Conservation (phyloP, 2,113 vertebrate genomes). For the Atlantisia rogersi region DNA sequence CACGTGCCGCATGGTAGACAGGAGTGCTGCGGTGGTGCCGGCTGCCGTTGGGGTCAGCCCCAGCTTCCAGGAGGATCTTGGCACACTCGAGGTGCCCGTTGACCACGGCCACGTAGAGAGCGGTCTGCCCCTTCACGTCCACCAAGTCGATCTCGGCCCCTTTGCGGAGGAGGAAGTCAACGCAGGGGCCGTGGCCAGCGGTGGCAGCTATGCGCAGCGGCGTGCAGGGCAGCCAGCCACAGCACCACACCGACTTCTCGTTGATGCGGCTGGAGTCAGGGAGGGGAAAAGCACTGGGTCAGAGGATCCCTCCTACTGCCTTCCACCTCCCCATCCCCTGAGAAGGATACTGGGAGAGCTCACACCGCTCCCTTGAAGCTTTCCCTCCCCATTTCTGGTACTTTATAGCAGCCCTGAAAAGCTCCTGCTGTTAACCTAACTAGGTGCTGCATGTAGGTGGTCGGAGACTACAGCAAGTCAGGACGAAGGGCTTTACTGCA, state of each 20-base stretch:
- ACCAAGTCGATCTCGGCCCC: conserved; percentile 92
- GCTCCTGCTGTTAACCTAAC: neutral
- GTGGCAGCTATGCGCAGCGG: conserved; percentile 91
- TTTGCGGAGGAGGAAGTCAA: conserved; percentile 86
- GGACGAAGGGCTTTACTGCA: neutral
- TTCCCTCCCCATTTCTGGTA: neutral
- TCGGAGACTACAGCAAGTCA: neutral
- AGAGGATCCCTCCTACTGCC: neutral
- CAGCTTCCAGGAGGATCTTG: conserved; percentile 87
- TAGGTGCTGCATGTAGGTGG: accelerated
- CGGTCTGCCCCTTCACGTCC: conserved; percentile 93
- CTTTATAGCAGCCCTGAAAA: neutral
- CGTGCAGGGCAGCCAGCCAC: conserved; percentile 91
- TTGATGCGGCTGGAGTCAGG: conserved; percentile 83
- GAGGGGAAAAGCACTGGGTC: accelerated
- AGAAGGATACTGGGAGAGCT: neutral
- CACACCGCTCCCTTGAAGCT: neutral
- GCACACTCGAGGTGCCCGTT: conserved; percentile 92
- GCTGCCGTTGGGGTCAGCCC: conserved; percentile 92
- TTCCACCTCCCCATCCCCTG: neutral
- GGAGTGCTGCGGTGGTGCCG: conserved; percentile 93
- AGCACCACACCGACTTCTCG: conserved; percentile 94
- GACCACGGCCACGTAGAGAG: conserved; percentile 91
- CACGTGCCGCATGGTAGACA: conserved; percentile 86
- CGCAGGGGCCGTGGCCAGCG: conserved; percentile 86